A percentile compares a stretch with the other conserved stretches of the same genome.
Conservation (phyloP, 2,113 vertebrate species). For the Procavia capensis region DNA sequence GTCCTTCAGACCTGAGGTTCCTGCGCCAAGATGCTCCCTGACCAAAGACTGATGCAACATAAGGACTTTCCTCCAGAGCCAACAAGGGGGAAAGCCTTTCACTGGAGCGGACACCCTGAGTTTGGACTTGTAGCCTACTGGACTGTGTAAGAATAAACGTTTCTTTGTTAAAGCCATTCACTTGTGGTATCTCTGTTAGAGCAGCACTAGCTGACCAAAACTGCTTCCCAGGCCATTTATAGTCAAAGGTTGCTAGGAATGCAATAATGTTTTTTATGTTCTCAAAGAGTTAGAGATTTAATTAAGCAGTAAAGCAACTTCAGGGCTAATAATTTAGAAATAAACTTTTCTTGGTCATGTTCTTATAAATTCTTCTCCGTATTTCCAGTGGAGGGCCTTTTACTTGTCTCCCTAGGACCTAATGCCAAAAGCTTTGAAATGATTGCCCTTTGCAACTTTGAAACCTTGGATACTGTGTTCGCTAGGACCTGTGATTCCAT, state of each 20-base stretch:
- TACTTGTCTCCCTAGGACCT: neutral
- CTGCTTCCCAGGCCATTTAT: neutral
- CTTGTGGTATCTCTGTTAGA: too few species aligned
- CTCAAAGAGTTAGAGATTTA: neutral
- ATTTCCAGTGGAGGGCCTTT: neutral
- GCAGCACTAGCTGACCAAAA: too few species aligned
- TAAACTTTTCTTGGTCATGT: neutral
- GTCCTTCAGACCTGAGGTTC: too few species aligned
- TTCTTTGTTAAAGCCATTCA: too few species aligned
- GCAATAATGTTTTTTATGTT: neutral
- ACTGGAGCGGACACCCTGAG: too few species aligned
- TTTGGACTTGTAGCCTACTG: too few species aligned
- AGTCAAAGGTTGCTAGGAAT: neutral
- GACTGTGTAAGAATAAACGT: too few species aligned
- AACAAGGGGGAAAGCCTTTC: too few species aligned
- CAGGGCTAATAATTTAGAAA: neutral
- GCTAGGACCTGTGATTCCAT: neutral
- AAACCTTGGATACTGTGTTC: neutral
- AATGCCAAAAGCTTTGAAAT: neutral
- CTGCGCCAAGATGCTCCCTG: too few species aligned
- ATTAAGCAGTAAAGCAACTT: neutral
- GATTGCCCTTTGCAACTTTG: neutral
- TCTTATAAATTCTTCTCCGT: conserved; percentile 44
- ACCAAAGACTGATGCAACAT: too few species aligned
- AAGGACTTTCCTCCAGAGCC: too few species aligned